Base-by-base conservation (phyloP, 2,888 invertebrate genomes). In the Elegia similella region DNA sequence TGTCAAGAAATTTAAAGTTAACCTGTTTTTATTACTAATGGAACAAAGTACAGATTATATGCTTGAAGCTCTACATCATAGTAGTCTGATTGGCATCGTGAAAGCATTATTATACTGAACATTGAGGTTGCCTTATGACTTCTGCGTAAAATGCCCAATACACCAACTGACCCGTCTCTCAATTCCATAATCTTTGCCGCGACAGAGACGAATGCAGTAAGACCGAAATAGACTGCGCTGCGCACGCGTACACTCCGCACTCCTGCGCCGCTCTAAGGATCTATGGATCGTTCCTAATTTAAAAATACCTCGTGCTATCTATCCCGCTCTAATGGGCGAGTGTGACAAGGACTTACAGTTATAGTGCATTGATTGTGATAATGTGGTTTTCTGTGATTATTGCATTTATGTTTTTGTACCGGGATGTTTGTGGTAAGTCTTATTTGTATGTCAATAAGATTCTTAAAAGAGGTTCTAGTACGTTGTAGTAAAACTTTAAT, bases 171-270 rank as follows among this genome's bases (percentile, higher is more conserved):
- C 56, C 58, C 52, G 23, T 57, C 63, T 60, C 63, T 52, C 16
- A 23, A 47, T 32, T 17, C 44, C 32, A 54, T 76, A 75, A 64
- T 88, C 89, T 87, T 65, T 88, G 88, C 29, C 67, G 71, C 75
- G 84, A 84, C 76, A 75, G 82, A 82, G 86, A 79, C 77, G 75
- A 79, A 62, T 78, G 82, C 82, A 78, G 69, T 72, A 69, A 68
- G 80, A 86, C 85, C 82, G 80, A 89, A 90, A 90, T 90, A 90
- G 90, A 87, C 68, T 66, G 79, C 70, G 75, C 64, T 66, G 72
- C 68, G 84, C 73, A 73, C 80, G 80, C 87, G 76, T 70, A 64
- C 69, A 62, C 59, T 62, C 52, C 76, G 68, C 78, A 78, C 85
- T 84, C 85, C 80, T 79, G 80, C 82, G 76, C 80, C 68, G 71